Percentiles rank a stretch among this genome's conserved stretches.
Conservation (phyloP, 2,113 vertebrate genomes). For the Aegypius monachus region DNA sequence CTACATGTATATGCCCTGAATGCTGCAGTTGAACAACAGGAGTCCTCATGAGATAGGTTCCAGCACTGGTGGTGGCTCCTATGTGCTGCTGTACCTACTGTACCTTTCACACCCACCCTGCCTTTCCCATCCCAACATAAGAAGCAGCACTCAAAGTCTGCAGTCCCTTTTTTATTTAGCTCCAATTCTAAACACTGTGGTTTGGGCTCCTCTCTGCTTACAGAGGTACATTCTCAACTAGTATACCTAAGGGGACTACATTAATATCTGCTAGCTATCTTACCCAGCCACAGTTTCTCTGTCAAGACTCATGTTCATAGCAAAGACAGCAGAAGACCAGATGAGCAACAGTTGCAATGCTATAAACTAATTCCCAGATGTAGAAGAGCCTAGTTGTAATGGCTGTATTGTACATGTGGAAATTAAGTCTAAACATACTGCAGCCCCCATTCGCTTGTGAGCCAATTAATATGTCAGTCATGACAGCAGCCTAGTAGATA, state of each 20-base stretch:
- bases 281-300: slow-evolving; percentile 6
- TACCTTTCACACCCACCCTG: not conserved
- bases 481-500: slow-evolving; percentile 14
- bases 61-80: not conserved
- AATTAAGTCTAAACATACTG: slow-evolving; percentile 48
- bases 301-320: slow-evolving; percentile 10
- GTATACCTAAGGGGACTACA: not conserved
- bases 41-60: not conserved
- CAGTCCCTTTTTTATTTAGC: not conserved
- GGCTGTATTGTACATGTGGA: slow-evolving; percentile 43
- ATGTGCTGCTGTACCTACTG: not conserved
- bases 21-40: not conserved
- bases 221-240: not conserved
- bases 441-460: not conserved
- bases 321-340: slow-evolving; percentile 54
- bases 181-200: not conserved
- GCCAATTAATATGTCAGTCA: slow-evolving; percentile 54
- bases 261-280: slow-evolving; percentile 18
- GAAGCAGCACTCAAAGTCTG: not conserved
- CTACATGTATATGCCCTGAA: not conserved
- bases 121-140: not conserved
- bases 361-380: slow-evolving; percentile 64
- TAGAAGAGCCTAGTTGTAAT: slow-evolving; percentile 29
- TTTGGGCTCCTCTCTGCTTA: not conserved
- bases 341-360: slow-evolving; percentile 41